Base-by-base conservation (phyloP, 1,140 invertebrate species). In the Drosophila insularis region DNA sequence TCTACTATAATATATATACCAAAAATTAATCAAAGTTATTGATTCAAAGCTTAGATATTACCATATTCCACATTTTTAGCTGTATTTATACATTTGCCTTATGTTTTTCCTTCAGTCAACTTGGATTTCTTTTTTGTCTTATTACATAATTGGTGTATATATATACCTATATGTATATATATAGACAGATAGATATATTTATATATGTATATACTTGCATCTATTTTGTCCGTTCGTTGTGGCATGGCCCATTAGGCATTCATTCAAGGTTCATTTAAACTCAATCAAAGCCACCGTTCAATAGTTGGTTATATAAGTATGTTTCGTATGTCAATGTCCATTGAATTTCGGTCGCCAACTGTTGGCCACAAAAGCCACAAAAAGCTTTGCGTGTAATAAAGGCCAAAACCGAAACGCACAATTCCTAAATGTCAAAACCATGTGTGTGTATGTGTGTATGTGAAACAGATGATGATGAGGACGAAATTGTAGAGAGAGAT, bases 341-440 rank as follows among this genome's bases (percentile, higher is more conserved):
- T 65, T 81, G 65, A 74, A 69, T 32, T 75, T 72, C 43, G 76
- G 80, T 80, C 76, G 81, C 81, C 76, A 73, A 85, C 68, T 80
- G 68, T 67, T 63, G 64, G 77, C 77, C 80, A 68, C 67, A 86
- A 84, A 84, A 82, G 80, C 80, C 80, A 65, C 80, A 84, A 71
- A 78, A 78, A 74, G 73, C 73, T 72, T 72, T 72, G 77, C 65
- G 50, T 43, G 60, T 39, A 58, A 50, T 50, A 50, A 50, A 59
- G 62, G 66, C 79, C 35, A 37, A 58, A 81, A 75, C 79, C 43
- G 63, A 72, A 56, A 81, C 74, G 66, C 68, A 64, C 76, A 81
- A 74, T 74, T 68, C 60, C 68, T 21, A 65, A 80, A 85, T 85
- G 74, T 85, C 63, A 68, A 71, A 72, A 68, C 17, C 46, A 56